Conservation (phyloP, 2,113 vertebrate species). For the Piaya cayana region DNA sequence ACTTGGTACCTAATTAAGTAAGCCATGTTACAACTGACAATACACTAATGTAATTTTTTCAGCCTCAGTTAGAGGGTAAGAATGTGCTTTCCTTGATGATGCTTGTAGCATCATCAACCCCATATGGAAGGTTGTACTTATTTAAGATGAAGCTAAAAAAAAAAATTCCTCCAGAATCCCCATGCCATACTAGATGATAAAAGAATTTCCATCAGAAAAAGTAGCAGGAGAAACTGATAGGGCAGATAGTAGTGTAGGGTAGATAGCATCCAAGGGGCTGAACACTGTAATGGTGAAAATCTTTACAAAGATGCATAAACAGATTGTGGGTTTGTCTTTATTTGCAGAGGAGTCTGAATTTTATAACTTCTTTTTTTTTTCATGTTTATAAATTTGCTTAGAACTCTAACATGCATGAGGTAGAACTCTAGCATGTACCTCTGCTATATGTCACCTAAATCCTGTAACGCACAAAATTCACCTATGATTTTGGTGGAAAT, state of each 20-base stretch:
- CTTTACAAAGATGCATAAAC: not conserved
- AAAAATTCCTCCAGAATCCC: not conserved
- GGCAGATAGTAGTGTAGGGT: not conserved
- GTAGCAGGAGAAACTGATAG: not conserved
- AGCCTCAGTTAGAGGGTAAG: not conserved
- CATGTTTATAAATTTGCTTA: not conserved
- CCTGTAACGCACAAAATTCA: not conserved
- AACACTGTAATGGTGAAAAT: not conserved
- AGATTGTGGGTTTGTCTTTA: rapidly evolving
- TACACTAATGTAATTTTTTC: not conserved
- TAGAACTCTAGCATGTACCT: not conserved
- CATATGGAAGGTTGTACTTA: not conserved
- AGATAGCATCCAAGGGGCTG: not conserved
- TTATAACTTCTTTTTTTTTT: not conserved
- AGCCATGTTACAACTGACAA: not conserved
- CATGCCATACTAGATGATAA: not conserved
- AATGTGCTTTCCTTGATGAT: not conserved
- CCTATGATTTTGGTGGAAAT: not conserved
- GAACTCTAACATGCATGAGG: not conserved
- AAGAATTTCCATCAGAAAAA: not conserved
- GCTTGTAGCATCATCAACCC: too few species aligned
- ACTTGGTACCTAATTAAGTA: not conserved
- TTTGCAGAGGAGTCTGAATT: not conserved
- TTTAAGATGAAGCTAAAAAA: not conserved
- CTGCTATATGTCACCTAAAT: not conserved